phyloP scores from a whole-genome alignment of 23 tunicate genomes.

The Phallusia fumigata region DNA sequence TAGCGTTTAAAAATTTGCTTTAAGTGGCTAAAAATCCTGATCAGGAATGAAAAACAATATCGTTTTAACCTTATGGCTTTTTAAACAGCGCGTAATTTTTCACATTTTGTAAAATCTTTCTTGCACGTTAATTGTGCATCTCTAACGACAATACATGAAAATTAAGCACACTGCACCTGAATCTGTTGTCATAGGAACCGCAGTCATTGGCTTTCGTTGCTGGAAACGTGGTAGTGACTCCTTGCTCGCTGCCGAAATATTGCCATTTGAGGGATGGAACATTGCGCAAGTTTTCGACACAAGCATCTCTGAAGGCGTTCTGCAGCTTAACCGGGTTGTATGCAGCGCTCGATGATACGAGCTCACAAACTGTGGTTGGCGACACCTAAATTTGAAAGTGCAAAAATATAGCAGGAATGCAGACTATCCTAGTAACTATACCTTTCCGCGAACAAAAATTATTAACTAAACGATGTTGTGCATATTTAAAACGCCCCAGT shows the following conservation, averaged over 20 bases:
- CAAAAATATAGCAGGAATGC: background rate
- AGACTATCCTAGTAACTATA: too few species aligned
- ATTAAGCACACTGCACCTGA: conserved; percentile 17
- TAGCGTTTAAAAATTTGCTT: too few species aligned
- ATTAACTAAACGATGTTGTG: too few species aligned
- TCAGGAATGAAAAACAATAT: too few species aligned
- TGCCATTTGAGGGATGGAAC: conserved; percentile 53
- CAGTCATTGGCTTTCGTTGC: conserved; percentile 27
- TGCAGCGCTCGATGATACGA: background rate
- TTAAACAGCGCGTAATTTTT: too few species aligned
- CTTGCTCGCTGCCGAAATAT: conserved; percentile 62
- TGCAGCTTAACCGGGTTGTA: conserved; percentile 14
- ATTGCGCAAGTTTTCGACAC: conserved; percentile 28
- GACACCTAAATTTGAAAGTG: background rate
- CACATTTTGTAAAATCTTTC: too few species aligned
- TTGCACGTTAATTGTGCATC: too few species aligned
- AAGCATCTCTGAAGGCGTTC: conserved; percentile 24
- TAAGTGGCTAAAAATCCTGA: too few species aligned
- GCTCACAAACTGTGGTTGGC: conserved; percentile 8
- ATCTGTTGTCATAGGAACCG: conserved; percentile 46
- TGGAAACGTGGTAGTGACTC: conserved; percentile 48
- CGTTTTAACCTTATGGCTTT: too few species aligned
- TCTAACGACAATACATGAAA: too few species aligned
- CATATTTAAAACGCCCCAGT: too few species aligned
- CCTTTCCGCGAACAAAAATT: too few species aligned